Evolutionary conservation across 2,888 invertebrate genomes (phyloP).

Genomic region (Ephialtes manifestator): DNA sequence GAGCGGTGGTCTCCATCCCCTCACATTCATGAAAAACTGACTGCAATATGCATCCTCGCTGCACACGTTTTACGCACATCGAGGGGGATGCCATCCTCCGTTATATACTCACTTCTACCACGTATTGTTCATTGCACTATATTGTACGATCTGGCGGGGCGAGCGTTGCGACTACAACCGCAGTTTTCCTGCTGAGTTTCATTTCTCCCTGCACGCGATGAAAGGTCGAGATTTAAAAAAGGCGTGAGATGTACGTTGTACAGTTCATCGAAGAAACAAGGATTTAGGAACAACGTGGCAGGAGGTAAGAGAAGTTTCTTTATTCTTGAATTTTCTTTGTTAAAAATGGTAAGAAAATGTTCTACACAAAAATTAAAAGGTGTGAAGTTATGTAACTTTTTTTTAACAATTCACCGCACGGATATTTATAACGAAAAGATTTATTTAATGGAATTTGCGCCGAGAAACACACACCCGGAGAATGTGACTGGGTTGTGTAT

Average conservation of each 20-base stretch:
- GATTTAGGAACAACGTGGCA: too few species aligned
- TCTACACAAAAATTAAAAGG: too few species aligned
- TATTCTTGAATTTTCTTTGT: neutral
- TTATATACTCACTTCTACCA: neutral
- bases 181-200: neutral
- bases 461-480: too few species aligned
- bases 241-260: neutral
- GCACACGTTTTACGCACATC: conserved; percentile 11
- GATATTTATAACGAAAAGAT: too few species aligned
- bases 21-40: neutral
- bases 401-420: too few species aligned
- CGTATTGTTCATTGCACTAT: neutral
- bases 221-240: neutral
- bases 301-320: neutral
- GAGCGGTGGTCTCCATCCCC: conserved; percentile 3
- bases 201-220: neutral
- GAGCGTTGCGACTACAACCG: neutral
- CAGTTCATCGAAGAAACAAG: too few species aligned
- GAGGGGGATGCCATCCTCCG: neutral
- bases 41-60: neutral
- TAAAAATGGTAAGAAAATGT: too few species aligned
- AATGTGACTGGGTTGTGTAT: too few species aligned
- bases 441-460: too few species aligned
- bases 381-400: too few species aligned
- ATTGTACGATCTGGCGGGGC: neutral